Evolutionary conservation across 2,113 vertebrate species (phyloP), one percentile per base, ranked within the genome.

Genomic region (Glaucomys volans): DNA sequence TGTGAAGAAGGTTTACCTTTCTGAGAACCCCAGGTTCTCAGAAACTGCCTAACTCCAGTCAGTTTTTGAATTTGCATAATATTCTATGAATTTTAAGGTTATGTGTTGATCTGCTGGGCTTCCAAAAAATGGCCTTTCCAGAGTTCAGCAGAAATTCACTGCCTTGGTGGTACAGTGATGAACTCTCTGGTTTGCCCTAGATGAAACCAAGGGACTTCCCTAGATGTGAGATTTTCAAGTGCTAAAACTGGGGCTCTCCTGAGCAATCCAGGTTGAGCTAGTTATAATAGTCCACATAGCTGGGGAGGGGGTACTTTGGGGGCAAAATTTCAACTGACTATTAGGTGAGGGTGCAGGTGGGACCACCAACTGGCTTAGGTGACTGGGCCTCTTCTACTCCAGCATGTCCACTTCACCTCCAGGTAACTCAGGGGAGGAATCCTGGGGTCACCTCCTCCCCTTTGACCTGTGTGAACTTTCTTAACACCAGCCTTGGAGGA

Each of bases 1-100:
- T 90, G 82, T 83, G n/a, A 76, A 95, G 87, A 87, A 11, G 22
- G 7, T 83, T 97, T 77, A 94, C 44, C 28, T 28, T 52, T 92
- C 17, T 9, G 81, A 50, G 26, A 32, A 66, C 67, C 35, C 8
- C 44, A 85, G 26, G 35, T 79, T n/a, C n/a, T n/a, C n/a, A n/a
- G n/a, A n/a, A 52, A 64, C n/a, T 44, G 42, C 28, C 67, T 62
- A 32, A 37, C 13, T 47, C 35, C 22, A 18, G 2, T n/a, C 69
- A 89, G 4, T 7, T 69, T 87, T 54, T 76, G 82, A 76, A 40
- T 87, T 90, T 91, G 42, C 13, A 44, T 62, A 75, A 69, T 85
- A 40, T 54, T 91, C 17, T 64, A 35, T 42, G 37, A 69, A 59
- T 76, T 76, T 88, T 54, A 35, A 40, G 76, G 76, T 75, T 69